These are phyloP conservation scores for Arctia plantaginis DNA, from an alignment of 2,888 invertebrate species.

Conservation along the genomic window DNA sequence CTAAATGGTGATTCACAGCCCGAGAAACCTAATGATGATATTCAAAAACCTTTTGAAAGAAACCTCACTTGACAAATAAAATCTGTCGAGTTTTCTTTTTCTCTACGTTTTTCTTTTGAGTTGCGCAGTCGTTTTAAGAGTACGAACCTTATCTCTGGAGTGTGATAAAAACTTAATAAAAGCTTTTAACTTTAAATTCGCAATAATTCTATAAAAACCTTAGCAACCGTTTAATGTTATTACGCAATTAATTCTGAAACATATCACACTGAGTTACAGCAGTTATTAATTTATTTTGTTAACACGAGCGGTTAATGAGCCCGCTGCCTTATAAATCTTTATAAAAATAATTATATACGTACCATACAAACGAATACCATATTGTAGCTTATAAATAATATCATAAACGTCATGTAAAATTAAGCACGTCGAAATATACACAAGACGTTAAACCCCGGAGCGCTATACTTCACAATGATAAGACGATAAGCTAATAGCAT, in stretches of 20 bases:
- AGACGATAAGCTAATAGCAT: slow-evolving; percentile 63
- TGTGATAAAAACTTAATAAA: not conserved
- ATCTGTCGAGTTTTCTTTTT: not conserved
- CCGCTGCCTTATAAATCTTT: slow-evolving; percentile 24
- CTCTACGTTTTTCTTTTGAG: not conserved
- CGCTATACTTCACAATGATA: slow-evolving; percentile 61
- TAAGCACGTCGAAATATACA: slow-evolving; percentile 49
- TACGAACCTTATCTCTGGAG: not conserved
- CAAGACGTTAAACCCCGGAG: slow-evolving; percentile 53
- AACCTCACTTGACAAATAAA: not conserved
- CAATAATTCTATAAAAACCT: not conserved
- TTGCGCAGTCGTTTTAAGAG: not conserved
- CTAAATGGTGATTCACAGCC: not conserved
- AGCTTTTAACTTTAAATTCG: not conserved
- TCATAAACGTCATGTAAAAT: slow-evolving; percentile 51
- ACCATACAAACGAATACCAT: slow-evolving; percentile 27
- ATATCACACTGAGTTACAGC: not conserved
- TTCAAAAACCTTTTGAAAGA: not conserved
- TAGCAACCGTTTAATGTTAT: not conserved
- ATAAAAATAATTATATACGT: slow-evolving; percentile 38
- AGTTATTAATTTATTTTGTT: slow-evolving; percentile 12
- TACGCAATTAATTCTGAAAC: slow-evolving; percentile 1
- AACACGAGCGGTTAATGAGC: slow-evolving; percentile 27
- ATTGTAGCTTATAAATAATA: slow-evolving; percentile 41
- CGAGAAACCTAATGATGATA: not conserved